Evolutionary conservation across 2,797 vertebrate genomes (phyloP), one percentile per base, ranked within the genome.

Genomic region (Danionella dracula): DNA sequence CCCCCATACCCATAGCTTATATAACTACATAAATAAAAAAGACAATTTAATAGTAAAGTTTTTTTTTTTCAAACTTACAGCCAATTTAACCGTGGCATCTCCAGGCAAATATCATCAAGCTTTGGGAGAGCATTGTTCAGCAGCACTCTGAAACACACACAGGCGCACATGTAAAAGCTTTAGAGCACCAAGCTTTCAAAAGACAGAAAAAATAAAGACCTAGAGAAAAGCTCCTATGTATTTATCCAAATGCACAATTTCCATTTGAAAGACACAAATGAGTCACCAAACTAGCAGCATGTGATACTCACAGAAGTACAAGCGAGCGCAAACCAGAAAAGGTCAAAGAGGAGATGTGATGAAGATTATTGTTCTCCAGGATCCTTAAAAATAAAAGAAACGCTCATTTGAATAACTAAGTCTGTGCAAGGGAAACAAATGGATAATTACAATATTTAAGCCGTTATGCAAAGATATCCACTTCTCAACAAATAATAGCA

Each of bases 301-400:
- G 7, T 27, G 17, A 60, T 86, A 93, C 94, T 96, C 87, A 97
- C 95, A 99, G 78, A 59, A 99, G 86, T 78, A 96, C 92, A n/a
- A 99, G 91, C 0, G 94, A 97, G 80, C 89, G 89, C 57, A 98
- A 84, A 65, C 96, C 95, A 6, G 93, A 90, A 81, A 99, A 98
- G 15, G 91, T 93, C 72, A 86, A 76, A 10, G 93, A 84, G 15
- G 90, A 94, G 51, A 98, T 89, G 41, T 88, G 87, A 76, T 82
- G 91, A 82, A 98, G 92, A 69, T 86, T 90, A 79, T 97, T 99
- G 78, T 96, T 93, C 87, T 98, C 94, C 68, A 99, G 88, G 78
- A 98, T 90, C 77, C 96, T 99, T 73, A 21, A 83, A 56, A n/a
- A 3, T 27, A 17, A 48, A 17, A 65, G 1, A 20, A 2, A 32